These are phyloP conservation scores for Odontamblyopus rebecca DNA, from an alignment of 2,797 vertebrate genomes.

Conservation along the genomic window DNA sequence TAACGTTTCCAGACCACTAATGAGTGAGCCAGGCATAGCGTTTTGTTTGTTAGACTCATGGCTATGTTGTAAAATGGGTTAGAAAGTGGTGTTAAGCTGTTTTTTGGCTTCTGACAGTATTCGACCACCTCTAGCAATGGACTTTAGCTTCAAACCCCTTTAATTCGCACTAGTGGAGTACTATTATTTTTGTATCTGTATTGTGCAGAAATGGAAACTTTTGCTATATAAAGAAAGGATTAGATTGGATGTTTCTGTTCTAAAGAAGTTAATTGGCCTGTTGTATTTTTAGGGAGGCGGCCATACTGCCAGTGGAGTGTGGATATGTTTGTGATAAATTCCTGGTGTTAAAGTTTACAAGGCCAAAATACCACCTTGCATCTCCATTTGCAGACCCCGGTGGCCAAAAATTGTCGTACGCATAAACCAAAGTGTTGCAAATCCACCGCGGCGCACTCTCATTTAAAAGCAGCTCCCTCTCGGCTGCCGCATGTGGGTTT, in stretches of 20 bases:
- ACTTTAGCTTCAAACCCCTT: too few species aligned
- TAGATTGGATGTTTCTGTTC: not conserved
- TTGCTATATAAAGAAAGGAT: too few species aligned
- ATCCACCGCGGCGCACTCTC: slow-evolving; percentile 5
- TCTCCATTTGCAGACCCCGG: not conserved
- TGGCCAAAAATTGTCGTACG: slow-evolving; percentile 4
- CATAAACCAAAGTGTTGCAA: slow-evolving; percentile 13
- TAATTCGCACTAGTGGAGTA: too few species aligned
- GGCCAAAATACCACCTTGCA: not conserved
- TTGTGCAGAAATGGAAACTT: too few species aligned
- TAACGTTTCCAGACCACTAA: too few species aligned
- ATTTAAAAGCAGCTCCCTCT: slow-evolving; percentile 24
- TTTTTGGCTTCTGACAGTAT: too few species aligned
- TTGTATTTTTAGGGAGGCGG: not conserved
- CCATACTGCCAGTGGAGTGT: not conserved
- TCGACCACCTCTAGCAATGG: too few species aligned
- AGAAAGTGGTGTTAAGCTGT: too few species aligned
- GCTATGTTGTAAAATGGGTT: too few species aligned
- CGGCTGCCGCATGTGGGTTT: slow-evolving; percentile 27
- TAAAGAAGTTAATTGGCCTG: slow-evolving; percentile 3
- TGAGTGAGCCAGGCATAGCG: too few species aligned
- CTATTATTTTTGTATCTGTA: too few species aligned
- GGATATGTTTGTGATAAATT: not conserved
- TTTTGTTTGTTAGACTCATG: too few species aligned
- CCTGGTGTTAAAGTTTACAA: not conserved